A percentile compares a stretch with the other conserved stretches of the same genome.
These are phyloP conservation scores for Cynodonichthys magdalenae DNA, from an alignment of 2,797 vertebrate species.

Conservation along the genomic window DNA sequence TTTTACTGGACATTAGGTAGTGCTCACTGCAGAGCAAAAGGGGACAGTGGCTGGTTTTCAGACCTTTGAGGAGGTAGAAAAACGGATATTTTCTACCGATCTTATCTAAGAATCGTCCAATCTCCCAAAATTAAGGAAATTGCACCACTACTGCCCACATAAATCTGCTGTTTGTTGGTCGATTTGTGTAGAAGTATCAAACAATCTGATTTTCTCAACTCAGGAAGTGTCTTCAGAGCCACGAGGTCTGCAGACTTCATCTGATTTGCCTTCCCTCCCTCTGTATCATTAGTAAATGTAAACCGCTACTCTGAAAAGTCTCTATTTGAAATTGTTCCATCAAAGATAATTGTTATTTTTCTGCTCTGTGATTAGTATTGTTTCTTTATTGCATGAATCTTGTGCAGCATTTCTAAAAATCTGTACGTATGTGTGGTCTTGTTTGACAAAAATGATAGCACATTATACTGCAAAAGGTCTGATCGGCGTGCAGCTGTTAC, in stretches of 20 bases:
- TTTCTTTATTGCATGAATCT: slow-evolving; percentile 25
- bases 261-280: slow-evolving; percentile 55
- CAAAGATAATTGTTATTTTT: slow-evolving; percentile 48
- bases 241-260: slow-evolving; percentile 55
- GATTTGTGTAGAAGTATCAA: slow-evolving; percentile 14
- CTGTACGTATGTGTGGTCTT: slow-evolving; percentile 10
- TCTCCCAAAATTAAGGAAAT: too few species aligned
- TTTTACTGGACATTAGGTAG: too few species aligned
- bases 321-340: slow-evolving; percentile 31
- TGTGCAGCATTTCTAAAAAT: slow-evolving; percentile 5
- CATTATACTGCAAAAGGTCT: slow-evolving; percentile 55
- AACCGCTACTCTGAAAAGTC: slow-evolving; percentile 19
- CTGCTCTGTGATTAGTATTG: slow-evolving; percentile 17
- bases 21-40: too few species aligned
- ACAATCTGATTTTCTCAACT: slow-evolving; percentile 36
- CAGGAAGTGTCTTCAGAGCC: slow-evolving; percentile 46
- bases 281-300: slow-evolving; percentile 43
- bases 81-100: too few species aligned
- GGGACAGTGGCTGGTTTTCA: too few species aligned
- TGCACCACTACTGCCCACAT: background rate
- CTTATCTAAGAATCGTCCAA: too few species aligned
- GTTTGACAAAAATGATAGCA: slow-evolving; percentile 57
- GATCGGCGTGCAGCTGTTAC: slow-evolving; percentile 69
- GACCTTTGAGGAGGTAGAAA: too few species aligned
- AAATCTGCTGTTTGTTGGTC: slow-evolving; percentile 20